A percentile compares a stretch with the other conserved stretches of the same genome.
These are phyloP conservation scores for Cryptotermes secundus DNA, from an alignment of 1,140 invertebrate species.

Conservation along the genomic window DNA sequence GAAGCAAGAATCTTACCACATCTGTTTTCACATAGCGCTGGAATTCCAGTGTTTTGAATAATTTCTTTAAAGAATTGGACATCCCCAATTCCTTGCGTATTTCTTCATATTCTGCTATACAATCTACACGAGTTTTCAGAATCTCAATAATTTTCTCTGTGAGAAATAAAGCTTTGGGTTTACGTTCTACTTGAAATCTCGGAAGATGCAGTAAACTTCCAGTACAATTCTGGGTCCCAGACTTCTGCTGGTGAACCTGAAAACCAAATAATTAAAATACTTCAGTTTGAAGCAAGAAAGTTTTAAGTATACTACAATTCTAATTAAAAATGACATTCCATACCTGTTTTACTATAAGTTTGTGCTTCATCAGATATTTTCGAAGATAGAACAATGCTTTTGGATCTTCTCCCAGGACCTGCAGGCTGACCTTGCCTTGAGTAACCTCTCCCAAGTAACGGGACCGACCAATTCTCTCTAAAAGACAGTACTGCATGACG, in stretches of 20 bases:
- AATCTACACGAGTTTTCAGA: conserved; percentile 55
- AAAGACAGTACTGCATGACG: conserved; percentile 65
- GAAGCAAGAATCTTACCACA: conserved; percentile 42
- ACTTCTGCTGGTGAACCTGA: conserved; percentile 45
- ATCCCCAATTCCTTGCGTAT: conserved; percentile 51
- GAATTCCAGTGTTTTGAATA: conserved; percentile 49
- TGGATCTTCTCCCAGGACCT: conserved; percentile 55
- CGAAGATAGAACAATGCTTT: conserved; percentile 68
- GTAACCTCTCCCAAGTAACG: conserved; percentile 71
- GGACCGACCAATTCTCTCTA: conserved; percentile 75
- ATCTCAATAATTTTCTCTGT: conserved; percentile 57
- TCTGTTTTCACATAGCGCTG: conserved; percentile 47
- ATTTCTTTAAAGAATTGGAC: conserved; percentile 51
- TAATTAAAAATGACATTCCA: conserved; percentile 25
- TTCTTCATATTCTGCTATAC: conserved; percentile 54
- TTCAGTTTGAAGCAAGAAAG: too few relatives aligned
- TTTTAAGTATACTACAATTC: background rate
- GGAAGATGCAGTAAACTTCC: conserved; percentile 60
- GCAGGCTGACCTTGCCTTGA: conserved; percentile 60
- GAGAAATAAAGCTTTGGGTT: conserved; percentile 56
- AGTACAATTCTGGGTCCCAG: conserved; percentile 45
- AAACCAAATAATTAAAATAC: conserved; percentile 23
- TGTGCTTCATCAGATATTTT: conserved; percentile 59
- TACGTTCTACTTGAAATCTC: conserved; percentile 59
- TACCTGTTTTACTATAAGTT: conserved; percentile 66